Evolutionary conservation across 2,888 invertebrate species (phyloP), one percentile per base, ranked within the genome.

Genomic region (Drosophila nr. perissopoda): DNA sequence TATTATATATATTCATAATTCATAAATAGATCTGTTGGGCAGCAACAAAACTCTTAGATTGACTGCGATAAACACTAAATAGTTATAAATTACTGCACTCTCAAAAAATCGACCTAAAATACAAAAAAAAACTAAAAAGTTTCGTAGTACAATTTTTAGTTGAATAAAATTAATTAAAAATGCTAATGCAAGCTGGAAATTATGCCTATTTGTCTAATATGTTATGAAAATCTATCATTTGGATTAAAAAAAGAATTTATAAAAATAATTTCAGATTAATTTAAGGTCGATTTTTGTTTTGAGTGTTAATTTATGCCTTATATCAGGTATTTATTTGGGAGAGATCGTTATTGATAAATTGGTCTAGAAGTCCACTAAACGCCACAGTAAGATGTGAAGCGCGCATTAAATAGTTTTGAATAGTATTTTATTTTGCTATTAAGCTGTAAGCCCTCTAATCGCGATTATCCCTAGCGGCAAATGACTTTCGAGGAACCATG

Each of bases 401-500:
- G 69, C 53, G 25, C 21, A n/a, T 60, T 64, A 36, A 58, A 64
- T 64, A 69, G 10, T 64, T 69, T 42, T 33, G 48, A 31, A 60
- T 68, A 66, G 8, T 25, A 45, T 6, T 34, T 13, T 33, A 34
- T 42, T 56, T 36, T 7, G 21, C n/a, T 40, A 49, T 38, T 29
- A 33, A 33, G 45, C 11, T 40, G 11, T 36, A 45, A 4, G n/a
- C 10, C 4, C 33, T 58, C 84, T 69, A 87, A 45, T 89, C 77
- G 25, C 67, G 74, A 66, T 80, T 89, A 34, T 86, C 91, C 18
- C 92, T 92, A 18, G 92, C 83, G 31, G 89, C 76, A 31, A 91
- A 87, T 16, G 89, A 76, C 78, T 93, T 94, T n/a, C 93, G 89
- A 16, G 83, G 60, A 33, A 92, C 86, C 69, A 93, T 83, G 2